Percentiles rank a stretch among this genome's conserved stretches.
phyloP scores from a whole-genome alignment of 1,140 invertebrate species.

The Sarcophaga peregrina region DNA sequence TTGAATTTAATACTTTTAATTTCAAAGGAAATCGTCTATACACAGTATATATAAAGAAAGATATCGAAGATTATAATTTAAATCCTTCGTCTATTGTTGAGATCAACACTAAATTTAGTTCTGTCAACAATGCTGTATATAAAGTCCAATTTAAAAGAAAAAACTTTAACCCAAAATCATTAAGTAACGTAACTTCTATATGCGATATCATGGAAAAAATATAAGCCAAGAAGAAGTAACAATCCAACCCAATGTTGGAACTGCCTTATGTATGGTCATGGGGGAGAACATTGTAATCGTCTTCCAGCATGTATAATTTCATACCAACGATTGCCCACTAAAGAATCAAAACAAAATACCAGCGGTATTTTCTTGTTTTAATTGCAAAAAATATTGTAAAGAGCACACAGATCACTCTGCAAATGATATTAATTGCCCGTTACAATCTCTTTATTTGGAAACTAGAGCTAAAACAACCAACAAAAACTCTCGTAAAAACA shows the following conservation, averaged over 20 bases:
- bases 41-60: too few species aligned
- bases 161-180: not conserved
- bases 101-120: not conserved
- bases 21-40: too few species aligned
- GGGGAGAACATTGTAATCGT: not conserved
- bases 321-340: not conserved
- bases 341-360: not conserved
- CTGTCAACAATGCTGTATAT: not conserved
- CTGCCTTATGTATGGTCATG: not conserved
- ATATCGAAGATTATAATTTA: not conserved
- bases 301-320: not conserved
- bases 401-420: not conserved
- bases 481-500: not conserved
- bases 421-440: conserved; percentile 11
- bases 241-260: conserved; percentile 10
- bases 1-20: too few species aligned
- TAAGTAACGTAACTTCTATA: not conserved
- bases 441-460: not conserved
- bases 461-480: not conserved
- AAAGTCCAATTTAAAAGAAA: conserved; percentile 3
- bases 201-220: conserved; percentile 3
- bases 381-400: not conserved
- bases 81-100: not conserved
- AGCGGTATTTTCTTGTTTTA: not conserved
- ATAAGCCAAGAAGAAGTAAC: not conserved